These are phyloP conservation scores for Timema podura DNA, from an alignment of 2,888 invertebrate species.

Conservation along the genomic window DNA sequence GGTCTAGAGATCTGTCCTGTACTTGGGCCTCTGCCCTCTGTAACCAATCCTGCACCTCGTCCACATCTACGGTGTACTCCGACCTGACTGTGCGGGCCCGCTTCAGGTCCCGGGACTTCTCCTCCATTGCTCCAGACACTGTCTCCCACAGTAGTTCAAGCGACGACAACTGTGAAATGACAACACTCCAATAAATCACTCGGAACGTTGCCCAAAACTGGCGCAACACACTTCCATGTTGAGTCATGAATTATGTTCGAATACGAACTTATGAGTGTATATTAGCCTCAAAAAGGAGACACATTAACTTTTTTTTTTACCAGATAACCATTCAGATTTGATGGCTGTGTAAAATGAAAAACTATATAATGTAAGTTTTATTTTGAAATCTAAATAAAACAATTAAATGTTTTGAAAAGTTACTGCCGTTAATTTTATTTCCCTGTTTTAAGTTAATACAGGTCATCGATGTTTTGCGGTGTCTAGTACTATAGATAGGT, in stretches of 20 bases:
- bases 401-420: not conserved
- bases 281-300: not conserved
- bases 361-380: not conserved
- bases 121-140: slow-evolving; percentile 75
- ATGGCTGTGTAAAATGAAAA: too few species aligned
- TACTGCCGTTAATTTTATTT: not conserved
- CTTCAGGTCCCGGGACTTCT: slow-evolving; percentile 82
- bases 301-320: not conserved
- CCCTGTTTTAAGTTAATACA: too few species aligned
- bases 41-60: slow-evolving; percentile 78
- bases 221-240: not conserved
- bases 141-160: slow-evolving; percentile 79
- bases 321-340: too few species aligned
- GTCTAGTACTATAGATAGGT: not conserved
- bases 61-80: slow-evolving; percentile 75
- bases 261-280: not conserved
- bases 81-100: slow-evolving; percentile 76
- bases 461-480: not conserved
- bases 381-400: not conserved
- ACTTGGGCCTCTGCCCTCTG: slow-evolving; percentile 78
- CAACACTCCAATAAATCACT: not conserved
- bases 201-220: not conserved
- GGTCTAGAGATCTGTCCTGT: slow-evolving; percentile 74
- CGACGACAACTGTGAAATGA: slow-evolving; percentile 60
- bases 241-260: not conserved